A percentile compares a stretch with the other conserved stretches of the same genome.
Conservation (phyloP, 1,140 invertebrate genomes). For the Drosophila littoralis region DNA sequence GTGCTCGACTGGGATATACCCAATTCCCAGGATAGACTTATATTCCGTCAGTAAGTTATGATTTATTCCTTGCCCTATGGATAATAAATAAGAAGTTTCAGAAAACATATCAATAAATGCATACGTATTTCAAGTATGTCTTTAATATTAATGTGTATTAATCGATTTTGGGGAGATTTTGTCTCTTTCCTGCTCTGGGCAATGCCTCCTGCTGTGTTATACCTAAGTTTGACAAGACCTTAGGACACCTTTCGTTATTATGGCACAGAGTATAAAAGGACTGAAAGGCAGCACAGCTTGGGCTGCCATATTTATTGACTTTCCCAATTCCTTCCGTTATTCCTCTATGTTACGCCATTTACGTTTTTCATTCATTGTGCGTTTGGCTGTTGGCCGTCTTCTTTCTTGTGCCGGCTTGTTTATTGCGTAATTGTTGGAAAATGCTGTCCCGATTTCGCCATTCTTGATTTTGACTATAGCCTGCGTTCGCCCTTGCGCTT, state of each 20-base stretch:
- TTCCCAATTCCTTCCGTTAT: constrained; percentile 41
- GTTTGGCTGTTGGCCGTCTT: neutral
- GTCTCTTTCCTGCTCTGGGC: no score
- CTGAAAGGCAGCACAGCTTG: constrained; percentile 25
- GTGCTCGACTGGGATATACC: neutral
- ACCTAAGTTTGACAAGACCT: neutral
- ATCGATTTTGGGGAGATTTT: no score
- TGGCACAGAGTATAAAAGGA: constrained; percentile 13
- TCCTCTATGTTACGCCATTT: constrained; percentile 26
- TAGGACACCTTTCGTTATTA: constrained; percentile 4
- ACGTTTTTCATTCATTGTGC: constrained; percentile 45
- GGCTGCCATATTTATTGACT: constrained; percentile 40
- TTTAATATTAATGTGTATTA: no score
- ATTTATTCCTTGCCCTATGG: no score
- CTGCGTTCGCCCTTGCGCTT: constrained; percentile 2
- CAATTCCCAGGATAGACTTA: neutral
- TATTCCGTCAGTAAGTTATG: no score
- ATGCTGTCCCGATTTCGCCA: constrained; percentile 36
- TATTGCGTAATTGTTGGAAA: constrained; percentile 62
- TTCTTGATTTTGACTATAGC: constrained; percentile 39
- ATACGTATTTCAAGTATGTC: no score
- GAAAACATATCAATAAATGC: no score
- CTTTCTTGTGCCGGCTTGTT: constrained; percentile 31
- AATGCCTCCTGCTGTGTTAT: neutral
- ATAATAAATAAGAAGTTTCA: no score